Percentiles rank a stretch among this genome's conserved stretches.
These are phyloP conservation scores for Nannobrachium achirus DNA, from an alignment of 2,113 vertebrate genomes.

Conservation along the genomic window DNA sequence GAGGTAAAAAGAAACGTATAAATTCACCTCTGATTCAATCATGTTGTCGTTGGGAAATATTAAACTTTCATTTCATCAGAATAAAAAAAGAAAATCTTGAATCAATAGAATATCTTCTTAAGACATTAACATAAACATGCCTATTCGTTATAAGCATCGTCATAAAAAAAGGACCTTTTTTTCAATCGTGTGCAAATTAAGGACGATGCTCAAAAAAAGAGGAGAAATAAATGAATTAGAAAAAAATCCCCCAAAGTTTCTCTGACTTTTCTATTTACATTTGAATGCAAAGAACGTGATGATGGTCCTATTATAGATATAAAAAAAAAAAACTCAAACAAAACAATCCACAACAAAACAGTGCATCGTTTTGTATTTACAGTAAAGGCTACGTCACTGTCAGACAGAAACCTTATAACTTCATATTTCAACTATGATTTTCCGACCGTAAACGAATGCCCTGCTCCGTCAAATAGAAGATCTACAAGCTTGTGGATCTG, in stretches of 20 bases:
- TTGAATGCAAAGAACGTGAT: conserved; percentile 25
- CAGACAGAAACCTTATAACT: no score
- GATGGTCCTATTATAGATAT: conserved; percentile 8
- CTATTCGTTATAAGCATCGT: conserved; percentile 47
- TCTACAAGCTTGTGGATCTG: no score
- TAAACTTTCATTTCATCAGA: conserved; percentile 34
- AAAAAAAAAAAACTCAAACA: not conserved
- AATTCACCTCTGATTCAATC: conserved; percentile 30
- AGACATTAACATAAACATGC: conserved; percentile 53
- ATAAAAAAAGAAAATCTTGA: conserved; percentile 49
- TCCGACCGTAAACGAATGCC: no score
- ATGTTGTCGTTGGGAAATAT: conserved; percentile 51
- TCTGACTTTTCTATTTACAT: conserved; percentile 69
- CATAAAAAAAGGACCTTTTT: conserved; percentile 45
- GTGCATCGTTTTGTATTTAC: conserved; percentile 27
- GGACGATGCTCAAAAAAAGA: conserved; percentile 48
- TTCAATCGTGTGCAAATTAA: conserved; percentile 54
- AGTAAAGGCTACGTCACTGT: no score
- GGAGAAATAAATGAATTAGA: conserved; percentile 59
- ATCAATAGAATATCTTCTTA: conserved; percentile 40
- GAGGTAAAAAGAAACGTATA: conserved; percentile 28
- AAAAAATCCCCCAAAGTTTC: conserved; percentile 54
- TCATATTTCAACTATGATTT: no score
- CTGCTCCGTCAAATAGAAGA: no score
- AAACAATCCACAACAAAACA: conserved; percentile 19